phyloP scores from a whole-genome alignment of 1,140 invertebrate genomes.

The Penaeus vannamei region DNA sequence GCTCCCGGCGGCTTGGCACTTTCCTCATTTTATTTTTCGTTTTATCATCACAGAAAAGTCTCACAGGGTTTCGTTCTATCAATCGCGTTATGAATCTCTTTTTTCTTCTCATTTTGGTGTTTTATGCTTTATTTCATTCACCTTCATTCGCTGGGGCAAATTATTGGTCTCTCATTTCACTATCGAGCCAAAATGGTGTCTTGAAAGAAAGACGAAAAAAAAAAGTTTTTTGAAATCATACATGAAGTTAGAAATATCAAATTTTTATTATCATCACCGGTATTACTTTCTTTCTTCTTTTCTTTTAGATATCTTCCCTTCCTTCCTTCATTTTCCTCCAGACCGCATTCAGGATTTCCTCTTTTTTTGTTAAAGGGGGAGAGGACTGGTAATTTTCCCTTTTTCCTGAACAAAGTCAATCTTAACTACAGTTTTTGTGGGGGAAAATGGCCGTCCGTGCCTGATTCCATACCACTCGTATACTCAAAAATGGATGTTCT shows the following conservation, averaged over 20 bases:
- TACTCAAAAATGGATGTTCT: conserved; percentile 6
- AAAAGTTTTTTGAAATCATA: neutral
- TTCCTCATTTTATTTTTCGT: neutral
- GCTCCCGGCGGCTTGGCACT: no score
- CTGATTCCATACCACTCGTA: conserved; percentile 29
- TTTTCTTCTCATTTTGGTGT: neutral
- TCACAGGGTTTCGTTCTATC: neutral
- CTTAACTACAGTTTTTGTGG: conserved; percentile 23
- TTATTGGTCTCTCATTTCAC: no score
- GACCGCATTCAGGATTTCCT: no score
- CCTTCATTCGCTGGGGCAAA: no score
- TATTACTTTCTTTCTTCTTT: neutral
- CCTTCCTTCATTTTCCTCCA: neutral
- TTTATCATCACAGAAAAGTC: conserved; percentile 11
- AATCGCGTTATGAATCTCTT: neutral
- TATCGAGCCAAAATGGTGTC: no score
- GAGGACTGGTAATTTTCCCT: no score
- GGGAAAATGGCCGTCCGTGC: neutral
- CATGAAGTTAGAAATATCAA: no score
- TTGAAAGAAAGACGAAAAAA: no score
- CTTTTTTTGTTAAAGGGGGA: no score
- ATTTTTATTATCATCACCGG: neutral
- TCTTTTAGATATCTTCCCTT: no score
- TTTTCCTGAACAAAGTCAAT: no score
- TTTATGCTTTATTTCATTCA: neutral